Conservation (phyloP, 1,140 invertebrate species). For the Delia radicum region DNA sequence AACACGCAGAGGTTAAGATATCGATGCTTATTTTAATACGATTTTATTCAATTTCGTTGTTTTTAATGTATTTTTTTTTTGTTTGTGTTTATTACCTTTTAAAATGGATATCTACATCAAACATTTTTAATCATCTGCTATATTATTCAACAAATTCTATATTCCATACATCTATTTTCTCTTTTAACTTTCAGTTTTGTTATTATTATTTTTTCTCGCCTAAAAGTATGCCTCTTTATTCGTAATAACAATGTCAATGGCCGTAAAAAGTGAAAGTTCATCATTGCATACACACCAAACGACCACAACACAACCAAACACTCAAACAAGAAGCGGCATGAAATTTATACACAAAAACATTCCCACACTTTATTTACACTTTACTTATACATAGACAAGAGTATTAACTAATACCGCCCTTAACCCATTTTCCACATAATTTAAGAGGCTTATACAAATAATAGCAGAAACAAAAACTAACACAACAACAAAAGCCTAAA, state of each 20-base stretch:
- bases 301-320: too few species aligned
- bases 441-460: too few species aligned
- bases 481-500: conserved; percentile 3
- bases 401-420: neutral
- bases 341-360: neutral
- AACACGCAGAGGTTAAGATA: too few species aligned
- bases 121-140: neutral
- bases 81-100: neutral
- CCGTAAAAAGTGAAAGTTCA: conserved; percentile 11
- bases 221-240: conserved; percentile 6
- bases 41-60: neutral
- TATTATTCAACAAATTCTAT: too few species aligned
- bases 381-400: neutral
- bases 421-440: neutral
- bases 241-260: conserved; percentile 15
- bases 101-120: neutral
- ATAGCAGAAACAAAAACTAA: too few species aligned
- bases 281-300: neutral
- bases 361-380: neutral
- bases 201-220: neutral
- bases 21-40: neutral
- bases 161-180: too few species aligned
- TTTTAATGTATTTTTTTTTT: neutral
- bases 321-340: neutral
- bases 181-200: neutral